Conservation (phyloP, 2,113 vertebrate species). For the Callipepla californica region DNA sequence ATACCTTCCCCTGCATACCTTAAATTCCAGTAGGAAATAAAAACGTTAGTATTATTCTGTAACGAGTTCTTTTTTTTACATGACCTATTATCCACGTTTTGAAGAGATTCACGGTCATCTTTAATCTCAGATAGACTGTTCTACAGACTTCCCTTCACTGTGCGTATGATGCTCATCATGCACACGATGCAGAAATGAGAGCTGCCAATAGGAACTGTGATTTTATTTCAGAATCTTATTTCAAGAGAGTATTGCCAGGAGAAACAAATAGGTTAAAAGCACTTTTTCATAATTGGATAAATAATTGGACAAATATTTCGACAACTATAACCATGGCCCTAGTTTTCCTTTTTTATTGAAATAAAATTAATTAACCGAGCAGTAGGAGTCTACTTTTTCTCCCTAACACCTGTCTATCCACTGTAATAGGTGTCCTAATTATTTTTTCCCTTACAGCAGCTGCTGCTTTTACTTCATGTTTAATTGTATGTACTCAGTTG, state of each 20-base stretch:
- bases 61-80: background rate
- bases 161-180: background rate
- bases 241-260: background rate
- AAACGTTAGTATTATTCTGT: too few relatives aligned
- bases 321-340: fast-evolving
- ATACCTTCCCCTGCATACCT: background rate
- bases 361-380: background rate
- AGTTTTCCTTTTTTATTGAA: background rate
- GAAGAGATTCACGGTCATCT: background rate
- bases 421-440: background rate
- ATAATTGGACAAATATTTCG: background rate
- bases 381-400: background rate
- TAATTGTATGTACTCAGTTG: background rate
- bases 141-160: background rate
- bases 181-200: background rate
- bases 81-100: background rate
- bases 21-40: background rate
- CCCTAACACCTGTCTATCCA: background rate
- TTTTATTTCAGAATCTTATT: background rate
- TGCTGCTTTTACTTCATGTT: background rate
- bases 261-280: background rate
- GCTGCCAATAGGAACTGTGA: background rate
- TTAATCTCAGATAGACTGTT: background rate
- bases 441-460: background rate
- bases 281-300: background rate